Percentiles rank a stretch among this genome's conserved stretches.
These are phyloP conservation scores for Mormoops blainvillei DNA, from an alignment of 2,113 vertebrate species.

Conservation along the genomic window DNA sequence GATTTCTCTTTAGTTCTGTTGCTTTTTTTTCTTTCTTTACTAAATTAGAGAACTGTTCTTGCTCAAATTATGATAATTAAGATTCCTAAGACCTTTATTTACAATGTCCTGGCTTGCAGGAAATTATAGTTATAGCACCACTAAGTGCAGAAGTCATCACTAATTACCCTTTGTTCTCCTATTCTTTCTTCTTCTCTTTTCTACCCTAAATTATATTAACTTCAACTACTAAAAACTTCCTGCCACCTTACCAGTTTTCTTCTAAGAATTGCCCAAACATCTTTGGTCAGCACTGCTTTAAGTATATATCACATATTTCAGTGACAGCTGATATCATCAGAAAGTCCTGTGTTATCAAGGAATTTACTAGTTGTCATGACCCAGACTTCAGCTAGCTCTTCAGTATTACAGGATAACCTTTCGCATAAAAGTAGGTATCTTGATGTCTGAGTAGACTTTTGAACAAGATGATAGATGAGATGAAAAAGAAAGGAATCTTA, in stretches of 20 bases:
- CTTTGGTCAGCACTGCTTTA: constrained; percentile 31
- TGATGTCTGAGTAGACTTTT: constrained; percentile 7
- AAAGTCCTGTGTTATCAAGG: not conserved
- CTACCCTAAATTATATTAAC: constrained; percentile 50
- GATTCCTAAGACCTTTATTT: constrained; percentile 42
- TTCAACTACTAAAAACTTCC: constrained; percentile 45
- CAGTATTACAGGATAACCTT: constrained; percentile 5
- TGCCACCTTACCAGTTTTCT: not conserved
- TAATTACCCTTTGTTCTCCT: constrained; percentile 24
- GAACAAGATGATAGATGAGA: not conserved
- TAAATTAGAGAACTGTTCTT: constrained; percentile 53
- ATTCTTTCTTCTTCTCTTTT: constrained; percentile 21
- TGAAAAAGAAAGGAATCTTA: not conserved
- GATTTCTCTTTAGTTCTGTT: constrained; percentile 15
- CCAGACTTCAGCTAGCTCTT: not conserved
- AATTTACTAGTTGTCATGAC: not conserved
- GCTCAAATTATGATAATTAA: constrained; percentile 48
- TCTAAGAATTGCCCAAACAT: not conserved
- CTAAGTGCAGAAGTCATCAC: not conserved
- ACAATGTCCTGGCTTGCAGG: not conserved
- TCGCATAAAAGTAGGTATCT: not conserved
- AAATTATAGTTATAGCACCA: not conserved
- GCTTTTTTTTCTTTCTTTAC: not conserved
- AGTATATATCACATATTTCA: not conserved
- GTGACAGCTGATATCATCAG: not conserved